Evolutionary conservation across 2,113 vertebrate genomes (phyloP).

Genomic region (Platanista minor): DNA sequence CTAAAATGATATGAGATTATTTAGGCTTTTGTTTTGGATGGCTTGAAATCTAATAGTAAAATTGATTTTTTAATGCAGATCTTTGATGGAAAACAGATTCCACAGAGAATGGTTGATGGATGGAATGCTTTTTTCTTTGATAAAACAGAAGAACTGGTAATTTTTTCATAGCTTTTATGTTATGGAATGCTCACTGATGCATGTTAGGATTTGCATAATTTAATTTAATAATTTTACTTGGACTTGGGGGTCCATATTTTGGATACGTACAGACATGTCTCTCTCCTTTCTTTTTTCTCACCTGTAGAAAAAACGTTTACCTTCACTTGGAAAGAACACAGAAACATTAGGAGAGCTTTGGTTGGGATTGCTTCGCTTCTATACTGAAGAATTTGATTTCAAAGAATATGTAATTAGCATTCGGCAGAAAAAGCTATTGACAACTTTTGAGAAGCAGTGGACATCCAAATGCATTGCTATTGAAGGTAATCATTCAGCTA

Average conservation of each 20-base stretch:
- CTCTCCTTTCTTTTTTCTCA: background rate
- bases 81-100: slow-evolving; percentile 91
- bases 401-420: slow-evolving; percentile 99
- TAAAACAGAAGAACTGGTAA: slow-evolving; percentile 93
- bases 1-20: background rate
- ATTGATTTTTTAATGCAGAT: slow-evolving; percentile 84
- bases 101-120: slow-evolving; percentile 97
- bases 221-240: slow-evolving; percentile 45
- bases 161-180: slow-evolving; percentile 41
- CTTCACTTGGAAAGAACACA: slow-evolving; percentile 87
- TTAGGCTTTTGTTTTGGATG: background rate
- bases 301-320: slow-evolving; percentile 86
- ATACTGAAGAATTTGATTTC: slow-evolving; percentile 99
- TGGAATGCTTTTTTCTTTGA: slow-evolving; percentile 99
- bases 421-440: slow-evolving; percentile 93
- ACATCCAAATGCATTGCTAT: slow-evolving; percentile 99
- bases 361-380: slow-evolving; percentile 95
- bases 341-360: slow-evolving; percentile 97
- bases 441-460: slow-evolving; percentile 99
- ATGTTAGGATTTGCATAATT: slow-evolving; percentile 29
- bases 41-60: slow-evolving; percentile 49
- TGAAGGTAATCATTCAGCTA: slow-evolving; percentile 86
- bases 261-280: background rate
- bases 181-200: background rate
- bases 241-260: background rate